A percentile compares a stretch with the other conserved stretches of the same genome.
Evolutionary conservation across 2,113 vertebrate genomes (phyloP).

Genomic region (Laterallus jamaicensis): DNA sequence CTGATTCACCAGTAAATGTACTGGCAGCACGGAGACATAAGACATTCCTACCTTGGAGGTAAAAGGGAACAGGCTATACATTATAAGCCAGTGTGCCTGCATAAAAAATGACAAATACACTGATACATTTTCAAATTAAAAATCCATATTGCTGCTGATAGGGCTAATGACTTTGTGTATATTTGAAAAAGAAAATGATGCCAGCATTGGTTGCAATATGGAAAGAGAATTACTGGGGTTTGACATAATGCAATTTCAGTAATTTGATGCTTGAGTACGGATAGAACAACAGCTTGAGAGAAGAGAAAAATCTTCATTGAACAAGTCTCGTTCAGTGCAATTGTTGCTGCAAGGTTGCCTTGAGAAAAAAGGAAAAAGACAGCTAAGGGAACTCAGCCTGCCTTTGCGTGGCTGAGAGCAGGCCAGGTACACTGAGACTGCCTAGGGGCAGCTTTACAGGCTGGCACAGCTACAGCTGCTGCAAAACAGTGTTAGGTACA

Average conservation of each 20-base stretch:
- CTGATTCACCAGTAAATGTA: neutral
- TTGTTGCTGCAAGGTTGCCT: neutral
- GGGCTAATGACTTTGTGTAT: neutral
- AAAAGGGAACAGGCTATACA: neutral
- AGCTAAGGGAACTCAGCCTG: neutral
- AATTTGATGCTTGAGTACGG: neutral
- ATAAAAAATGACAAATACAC: neutral
- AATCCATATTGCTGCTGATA: neutral
- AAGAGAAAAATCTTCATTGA: neutral
- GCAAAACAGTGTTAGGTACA: neutral
- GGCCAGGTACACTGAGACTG: neutral
- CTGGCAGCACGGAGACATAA: neutral
- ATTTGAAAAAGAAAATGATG: neutral
- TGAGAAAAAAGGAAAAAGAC: neutral
- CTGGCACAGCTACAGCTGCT: neutral
- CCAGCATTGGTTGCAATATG: neutral
- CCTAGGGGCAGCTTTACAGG: neutral
- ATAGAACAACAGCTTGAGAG: neutral
- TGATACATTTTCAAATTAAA: neutral
- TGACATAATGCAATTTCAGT: neutral
- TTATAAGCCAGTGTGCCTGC: neutral
- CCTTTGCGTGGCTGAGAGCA: neutral
- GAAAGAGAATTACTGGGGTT: neutral
- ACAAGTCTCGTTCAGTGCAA: neutral
- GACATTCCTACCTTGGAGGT: neutral